These are phyloP conservation scores for Percina caprodes DNA, from an alignment of 2,113 vertebrate genomes.

Conservation along the genomic window DNA sequence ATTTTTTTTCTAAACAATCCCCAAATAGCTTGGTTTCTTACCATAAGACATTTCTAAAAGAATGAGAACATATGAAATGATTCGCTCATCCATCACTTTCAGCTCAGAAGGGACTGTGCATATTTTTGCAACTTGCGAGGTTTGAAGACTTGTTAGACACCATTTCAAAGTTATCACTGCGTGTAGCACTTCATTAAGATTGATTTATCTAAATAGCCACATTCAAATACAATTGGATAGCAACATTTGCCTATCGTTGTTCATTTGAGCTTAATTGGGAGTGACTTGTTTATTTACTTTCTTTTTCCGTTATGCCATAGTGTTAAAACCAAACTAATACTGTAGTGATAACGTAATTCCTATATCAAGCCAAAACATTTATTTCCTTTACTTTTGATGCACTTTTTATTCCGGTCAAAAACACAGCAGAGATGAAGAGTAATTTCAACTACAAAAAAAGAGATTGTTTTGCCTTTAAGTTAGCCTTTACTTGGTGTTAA, in stretches of 20 bases:
- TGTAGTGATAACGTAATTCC: neutral
- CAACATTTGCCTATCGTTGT: neutral
- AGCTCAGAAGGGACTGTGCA: neutral
- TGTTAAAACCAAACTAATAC: constrained; percentile 3
- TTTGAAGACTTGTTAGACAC: neutral
- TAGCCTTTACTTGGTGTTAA: constrained; percentile 18
- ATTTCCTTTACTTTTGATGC: constrained; percentile 2
- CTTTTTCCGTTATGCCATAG: neutral
- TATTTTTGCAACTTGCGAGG: neutral
- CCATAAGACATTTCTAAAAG: constrained; percentile 1
- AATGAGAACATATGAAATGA: neutral
- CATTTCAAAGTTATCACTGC: neutral
- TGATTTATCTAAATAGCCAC: neutral
- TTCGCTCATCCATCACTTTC: neutral
- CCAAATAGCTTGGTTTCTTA: neutral
- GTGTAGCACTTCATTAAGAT: neutral
- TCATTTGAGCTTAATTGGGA: neutral
- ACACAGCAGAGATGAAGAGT: constrained; percentile 6
- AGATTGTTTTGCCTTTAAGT: constrained; percentile 27
- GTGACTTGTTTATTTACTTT: neutral
- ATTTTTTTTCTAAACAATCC: neutral
- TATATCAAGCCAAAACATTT: neutral
- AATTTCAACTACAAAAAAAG: constrained; percentile 13
- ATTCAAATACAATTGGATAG: neutral
- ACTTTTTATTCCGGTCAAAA: constrained; percentile 6